Evolutionary conservation across 1,140 invertebrate species (phyloP), one percentile per base, ranked within the genome.

Genomic region (Neodiprion virginianus): DNA sequence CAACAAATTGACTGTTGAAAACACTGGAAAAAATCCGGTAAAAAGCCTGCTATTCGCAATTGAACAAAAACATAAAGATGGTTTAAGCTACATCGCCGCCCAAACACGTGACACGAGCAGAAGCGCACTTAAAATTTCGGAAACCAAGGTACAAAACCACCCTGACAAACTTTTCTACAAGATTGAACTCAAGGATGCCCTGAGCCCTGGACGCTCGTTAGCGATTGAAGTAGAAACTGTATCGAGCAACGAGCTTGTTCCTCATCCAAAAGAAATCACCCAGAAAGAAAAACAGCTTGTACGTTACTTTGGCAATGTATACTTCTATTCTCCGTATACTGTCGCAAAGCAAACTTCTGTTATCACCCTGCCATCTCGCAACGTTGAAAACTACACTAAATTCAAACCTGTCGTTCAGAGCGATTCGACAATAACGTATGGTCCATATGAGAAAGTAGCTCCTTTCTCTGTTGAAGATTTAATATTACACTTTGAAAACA

Each of bases 241-340:
- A 0, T 93, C 93, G 40, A 93, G 93, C 0, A 94, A 97, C 82
- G 90, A 92, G 47, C 86, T 98, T 7, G 79, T 87, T 11, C 95
- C 97, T 1, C 95, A 96, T 88, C 98, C 98, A 1, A 92, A 92
- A 17, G 90, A 94, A 80, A 98, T 99, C 74, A 92, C 92, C 0
- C 98, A 99, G 85, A 93, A 95, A 77, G 97, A 99, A 81, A 97
- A 97, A 79, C 98, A 99, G 85, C 89, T 98, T 72, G 96, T 99
- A 0, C 92, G 93, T 77, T 98, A 95, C 82, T 91, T 88, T 72
- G 97, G 96, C 48, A 97, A 95, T 81, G 89, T 96, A 69, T 96
- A 97, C 84, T 90, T 95, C 9, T 98, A 93, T 82, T 93, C 94
- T 0, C 96, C 96, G 1, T 99, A 99, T 84, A 81, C 85, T 71